A percentile compares a stretch with the other conserved stretches of the same genome.
Conservation (phyloP, 2,888 invertebrate genomes). For the Tenthredo notha region DNA sequence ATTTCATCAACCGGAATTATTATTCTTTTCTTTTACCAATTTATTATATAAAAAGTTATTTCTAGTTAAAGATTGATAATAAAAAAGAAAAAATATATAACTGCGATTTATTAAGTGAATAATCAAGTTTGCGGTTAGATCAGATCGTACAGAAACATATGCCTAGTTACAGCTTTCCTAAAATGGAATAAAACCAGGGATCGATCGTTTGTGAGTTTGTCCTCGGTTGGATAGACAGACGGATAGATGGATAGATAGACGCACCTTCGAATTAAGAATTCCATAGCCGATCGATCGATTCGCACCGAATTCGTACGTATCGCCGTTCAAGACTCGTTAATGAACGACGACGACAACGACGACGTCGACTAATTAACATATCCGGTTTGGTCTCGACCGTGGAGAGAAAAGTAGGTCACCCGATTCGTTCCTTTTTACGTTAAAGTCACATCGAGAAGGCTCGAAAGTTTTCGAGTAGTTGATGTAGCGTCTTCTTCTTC, state of each 20-base stretch:
- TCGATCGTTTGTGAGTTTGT: background rate
- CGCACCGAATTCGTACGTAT: slow-evolving; percentile 4
- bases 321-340: slow-evolving; percentile 34
- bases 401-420: slow-evolving; percentile 39
- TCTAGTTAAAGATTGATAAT: background rate
- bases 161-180: background rate
- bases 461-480: slow-evolving; percentile 24
- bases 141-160: background rate
- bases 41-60: background rate
- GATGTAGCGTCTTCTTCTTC: background rate
- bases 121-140: background rate
- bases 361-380: slow-evolving; percentile 47
- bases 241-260: background rate
- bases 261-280: slow-evolving; percentile 40
- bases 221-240: background rate
- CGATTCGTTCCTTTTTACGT: slow-evolving; percentile 45
- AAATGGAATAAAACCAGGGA: slow-evolving; percentile 8
- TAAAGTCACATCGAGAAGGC: slow-evolving; percentile 4
- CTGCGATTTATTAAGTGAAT: background rate
- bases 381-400: slow-evolving; percentile 45
- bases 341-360: slow-evolving; percentile 19
- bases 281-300: slow-evolving; percentile 6
- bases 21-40: background rate
- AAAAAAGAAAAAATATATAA: background rate
- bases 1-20: background rate